A percentile compares a stretch with the other conserved stretches of the same genome.
Evolutionary conservation across 2,797 vertebrate genomes (phyloP).

Genomic region (Lacerta viridis): DNA sequence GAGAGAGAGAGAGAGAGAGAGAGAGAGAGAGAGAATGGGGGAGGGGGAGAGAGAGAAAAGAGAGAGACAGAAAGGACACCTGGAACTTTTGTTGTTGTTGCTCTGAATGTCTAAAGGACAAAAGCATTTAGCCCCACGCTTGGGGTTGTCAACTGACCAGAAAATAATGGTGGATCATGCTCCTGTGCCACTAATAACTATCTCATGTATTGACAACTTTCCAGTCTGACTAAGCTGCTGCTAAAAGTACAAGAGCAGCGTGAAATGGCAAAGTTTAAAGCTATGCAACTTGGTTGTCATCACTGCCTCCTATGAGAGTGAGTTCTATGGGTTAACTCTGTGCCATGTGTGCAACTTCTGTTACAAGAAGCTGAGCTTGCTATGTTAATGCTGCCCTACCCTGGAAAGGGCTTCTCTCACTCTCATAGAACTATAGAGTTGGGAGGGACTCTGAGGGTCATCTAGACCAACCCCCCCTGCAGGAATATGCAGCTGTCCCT

Average conservation of each 20-base stretch:
- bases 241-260: background rate
- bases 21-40: background rate
- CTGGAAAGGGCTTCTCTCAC: too few relatives aligned
- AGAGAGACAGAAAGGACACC: constrained; percentile 41
- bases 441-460: too few relatives aligned
- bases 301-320: too few relatives aligned
- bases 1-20: constrained; percentile 5
- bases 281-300: background rate
- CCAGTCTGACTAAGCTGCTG: background rate
- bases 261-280: background rate
- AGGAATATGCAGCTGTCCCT: too few relatives aligned
- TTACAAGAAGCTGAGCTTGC: too few relatives aligned
- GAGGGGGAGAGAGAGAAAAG: constrained; percentile 27
- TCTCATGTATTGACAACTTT: background rate
- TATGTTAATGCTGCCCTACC: too few relatives aligned
- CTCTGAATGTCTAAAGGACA: background rate
- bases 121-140: background rate
- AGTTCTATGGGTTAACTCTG: background rate
- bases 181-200: constrained; percentile 34
- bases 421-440: too few relatives aligned
- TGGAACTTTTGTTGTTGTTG: background rate
- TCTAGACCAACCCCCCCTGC: too few relatives aligned
- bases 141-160: background rate
- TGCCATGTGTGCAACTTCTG: too few relatives aligned
- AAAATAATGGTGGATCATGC: background rate